phyloP scores from a whole-genome alignment of 2,113 vertebrate genomes.

The Oryzias woworae region DNA sequence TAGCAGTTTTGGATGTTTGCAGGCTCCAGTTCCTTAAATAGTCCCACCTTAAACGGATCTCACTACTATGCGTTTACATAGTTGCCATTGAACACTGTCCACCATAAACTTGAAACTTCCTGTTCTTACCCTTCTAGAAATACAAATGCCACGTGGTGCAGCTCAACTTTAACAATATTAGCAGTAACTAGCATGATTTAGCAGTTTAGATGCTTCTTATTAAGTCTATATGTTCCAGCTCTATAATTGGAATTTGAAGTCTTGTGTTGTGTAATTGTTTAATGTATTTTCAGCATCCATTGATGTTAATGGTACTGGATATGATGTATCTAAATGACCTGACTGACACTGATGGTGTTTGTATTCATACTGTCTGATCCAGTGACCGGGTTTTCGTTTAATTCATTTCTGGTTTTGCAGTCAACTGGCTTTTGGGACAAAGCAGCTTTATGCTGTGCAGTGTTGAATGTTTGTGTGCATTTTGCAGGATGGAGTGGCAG shows the following conservation, averaged over 20 bases:
- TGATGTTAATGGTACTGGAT: conserved; percentile 27
- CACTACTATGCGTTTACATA: too few relatives aligned
- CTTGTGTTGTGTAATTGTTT: not conserved
- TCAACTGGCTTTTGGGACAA: too few relatives aligned
- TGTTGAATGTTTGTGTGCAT: not conserved
- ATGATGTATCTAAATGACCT: conserved; percentile 62
- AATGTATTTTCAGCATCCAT: not conserved
- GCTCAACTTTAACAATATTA: not conserved
- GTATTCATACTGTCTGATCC: conserved; percentile 74
- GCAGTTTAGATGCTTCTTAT: too few relatives aligned
- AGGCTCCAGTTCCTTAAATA: too few relatives aligned
- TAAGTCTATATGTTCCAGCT: too few relatives aligned
- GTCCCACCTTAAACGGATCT: too few relatives aligned
- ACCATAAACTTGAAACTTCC: too few relatives aligned
- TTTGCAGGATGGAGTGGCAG: conserved; percentile 90
- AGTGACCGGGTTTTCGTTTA: not conserved
- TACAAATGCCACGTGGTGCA: not conserved
- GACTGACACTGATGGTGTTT: conserved; percentile 61
- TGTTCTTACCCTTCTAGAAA: not conserved
- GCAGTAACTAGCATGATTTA: not conserved
- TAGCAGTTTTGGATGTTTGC: too few relatives aligned
- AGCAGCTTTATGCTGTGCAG: too few relatives aligned
- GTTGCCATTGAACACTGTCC: too few relatives aligned
- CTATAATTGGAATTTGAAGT: not conserved
- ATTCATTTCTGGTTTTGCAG: not conserved